These are phyloP conservation scores for Dendrolimus punctatus DNA, from an alignment of 1,140 invertebrate genomes.

Conservation along the genomic window DNA sequence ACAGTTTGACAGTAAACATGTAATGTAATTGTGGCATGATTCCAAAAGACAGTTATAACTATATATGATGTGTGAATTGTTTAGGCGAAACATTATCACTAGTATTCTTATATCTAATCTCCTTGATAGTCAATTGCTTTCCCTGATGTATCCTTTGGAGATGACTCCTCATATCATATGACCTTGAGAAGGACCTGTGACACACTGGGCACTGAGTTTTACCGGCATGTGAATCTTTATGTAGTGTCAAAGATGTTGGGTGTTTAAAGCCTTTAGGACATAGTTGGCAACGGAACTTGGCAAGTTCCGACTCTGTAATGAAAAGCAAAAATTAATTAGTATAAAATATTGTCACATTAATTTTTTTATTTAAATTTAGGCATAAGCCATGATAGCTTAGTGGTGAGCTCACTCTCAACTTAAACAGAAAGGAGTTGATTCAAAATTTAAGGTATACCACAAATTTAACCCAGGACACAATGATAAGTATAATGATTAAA, in stretches of 20 bases:
- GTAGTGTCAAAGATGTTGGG: constrained; percentile 81
- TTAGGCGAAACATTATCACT: constrained; percentile 49
- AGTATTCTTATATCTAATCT: constrained; percentile 58
- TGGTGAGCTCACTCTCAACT: too few relatives aligned
- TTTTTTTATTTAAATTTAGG: too few relatives aligned
- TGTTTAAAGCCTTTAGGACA: constrained; percentile 86
- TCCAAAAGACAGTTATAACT: constrained; percentile 23
- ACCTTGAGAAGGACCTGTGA: constrained; percentile 75
- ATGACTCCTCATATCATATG: constrained; percentile 77
- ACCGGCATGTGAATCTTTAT: constrained; percentile 83
- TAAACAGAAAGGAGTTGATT: too few relatives aligned
- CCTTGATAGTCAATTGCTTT: constrained; percentile 64
- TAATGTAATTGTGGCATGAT: too few relatives aligned
- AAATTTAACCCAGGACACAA: too few relatives aligned
- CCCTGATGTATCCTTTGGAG: constrained; percentile 74
- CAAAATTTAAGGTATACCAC: too few relatives aligned
- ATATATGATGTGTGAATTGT: constrained; percentile 54
- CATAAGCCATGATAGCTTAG: too few relatives aligned
- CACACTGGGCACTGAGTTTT: constrained; percentile 79
- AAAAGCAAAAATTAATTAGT: not conserved
- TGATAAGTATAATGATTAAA: too few relatives aligned
- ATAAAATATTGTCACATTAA: not conserved
- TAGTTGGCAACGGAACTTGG: constrained; percentile 75
- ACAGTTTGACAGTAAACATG: too few relatives aligned
- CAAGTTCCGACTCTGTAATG: constrained; percentile 67